Evolutionary conservation across 2,888 invertebrate genomes (phyloP).

Genomic region (Adela reaumurella): DNA sequence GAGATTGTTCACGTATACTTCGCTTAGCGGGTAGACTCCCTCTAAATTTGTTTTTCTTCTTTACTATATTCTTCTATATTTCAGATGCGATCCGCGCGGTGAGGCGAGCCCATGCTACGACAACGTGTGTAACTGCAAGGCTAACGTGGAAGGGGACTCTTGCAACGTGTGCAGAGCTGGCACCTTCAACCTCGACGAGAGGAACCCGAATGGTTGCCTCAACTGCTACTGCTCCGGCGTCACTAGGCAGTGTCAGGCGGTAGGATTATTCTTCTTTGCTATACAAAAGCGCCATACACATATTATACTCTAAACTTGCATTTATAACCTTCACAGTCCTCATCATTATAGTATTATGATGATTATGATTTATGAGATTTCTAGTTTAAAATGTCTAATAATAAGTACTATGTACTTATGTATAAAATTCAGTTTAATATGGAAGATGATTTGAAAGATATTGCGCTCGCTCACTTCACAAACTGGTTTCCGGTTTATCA

Average conservation of each 20-base stretch:
- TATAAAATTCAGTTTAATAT: too few relatives aligned
- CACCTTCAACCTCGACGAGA: constrained; percentile 70
- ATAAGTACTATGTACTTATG: too few relatives aligned
- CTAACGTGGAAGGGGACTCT: constrained; percentile 72
- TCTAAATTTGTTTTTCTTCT: constrained; percentile 27
- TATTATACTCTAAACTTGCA: too few relatives aligned
- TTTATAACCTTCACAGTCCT: too few relatives aligned
- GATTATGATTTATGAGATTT: too few relatives aligned
- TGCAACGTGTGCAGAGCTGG: constrained; percentile 78
- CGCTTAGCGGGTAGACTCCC: constrained; percentile 16
- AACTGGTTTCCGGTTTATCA: too few relatives aligned
- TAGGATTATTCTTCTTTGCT: constrained; percentile 12
- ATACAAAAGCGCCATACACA: too few relatives aligned
- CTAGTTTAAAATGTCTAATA: too few relatives aligned
- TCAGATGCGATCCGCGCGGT: constrained; percentile 38
- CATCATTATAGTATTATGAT: too few relatives aligned
- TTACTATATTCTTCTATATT: neutral
- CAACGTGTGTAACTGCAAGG: constrained; percentile 63
- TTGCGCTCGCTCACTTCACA: too few relatives aligned
- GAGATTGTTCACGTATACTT: constrained; percentile 6
- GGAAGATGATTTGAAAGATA: too few relatives aligned
- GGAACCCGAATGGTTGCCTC: constrained; percentile 75
- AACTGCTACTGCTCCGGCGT: constrained; percentile 88
- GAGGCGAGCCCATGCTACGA: constrained; percentile 29
- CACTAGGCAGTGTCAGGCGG: constrained; percentile 68